Percentiles rank a stretch among this genome's conserved stretches.
Conservation (phyloP, 2,888 invertebrate genomes). For the Drosophila heteroneura region DNA sequence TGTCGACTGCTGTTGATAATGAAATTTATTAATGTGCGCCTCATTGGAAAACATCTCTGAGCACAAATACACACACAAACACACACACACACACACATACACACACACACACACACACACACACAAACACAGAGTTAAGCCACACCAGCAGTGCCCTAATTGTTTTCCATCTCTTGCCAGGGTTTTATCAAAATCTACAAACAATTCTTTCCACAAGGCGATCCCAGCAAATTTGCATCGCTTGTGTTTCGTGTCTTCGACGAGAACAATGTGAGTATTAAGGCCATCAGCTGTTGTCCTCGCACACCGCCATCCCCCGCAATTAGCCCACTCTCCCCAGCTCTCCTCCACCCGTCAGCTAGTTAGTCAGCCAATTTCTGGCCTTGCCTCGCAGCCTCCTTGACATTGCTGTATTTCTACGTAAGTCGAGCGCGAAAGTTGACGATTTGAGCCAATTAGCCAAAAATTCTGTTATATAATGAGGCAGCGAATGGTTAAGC, state of each 20-base stretch:
- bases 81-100: constrained; percentile 12
- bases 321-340: neutral
- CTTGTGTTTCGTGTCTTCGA: constrained; percentile 99
- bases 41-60: constrained; percentile 45
- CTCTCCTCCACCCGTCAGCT: neutral
- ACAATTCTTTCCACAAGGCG: constrained; percentile 99
- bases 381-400: constrained; percentile 27
- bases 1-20: constrained; percentile 62
- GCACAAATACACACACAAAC: constrained; percentile 10
- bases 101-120: constrained; percentile 8
- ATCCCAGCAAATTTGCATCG: constrained; percentile 99
- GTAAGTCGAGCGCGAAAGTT: constrained; percentile 57
- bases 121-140: constrained; percentile 12
- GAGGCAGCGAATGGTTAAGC: neutral
- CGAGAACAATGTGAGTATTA: constrained; percentile 96
- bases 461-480: constrained; percentile 25
- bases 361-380: constrained; percentile 9
- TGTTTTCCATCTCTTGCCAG: constrained; percentile 86
- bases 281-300: constrained; percentile 35
- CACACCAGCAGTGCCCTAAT: constrained; percentile 45
- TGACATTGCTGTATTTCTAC: constrained; percentile 56
- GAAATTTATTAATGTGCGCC: constrained; percentile 71
- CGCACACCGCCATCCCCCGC: neutral
- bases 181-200: constrained; percentile 99
- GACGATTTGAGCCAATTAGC: constrained; percentile 63